Evolutionary conservation across 2,888 invertebrate genomes (phyloP), one percentile per base, ranked within the genome.

Genomic region (Drosophila anomelani): DNA sequence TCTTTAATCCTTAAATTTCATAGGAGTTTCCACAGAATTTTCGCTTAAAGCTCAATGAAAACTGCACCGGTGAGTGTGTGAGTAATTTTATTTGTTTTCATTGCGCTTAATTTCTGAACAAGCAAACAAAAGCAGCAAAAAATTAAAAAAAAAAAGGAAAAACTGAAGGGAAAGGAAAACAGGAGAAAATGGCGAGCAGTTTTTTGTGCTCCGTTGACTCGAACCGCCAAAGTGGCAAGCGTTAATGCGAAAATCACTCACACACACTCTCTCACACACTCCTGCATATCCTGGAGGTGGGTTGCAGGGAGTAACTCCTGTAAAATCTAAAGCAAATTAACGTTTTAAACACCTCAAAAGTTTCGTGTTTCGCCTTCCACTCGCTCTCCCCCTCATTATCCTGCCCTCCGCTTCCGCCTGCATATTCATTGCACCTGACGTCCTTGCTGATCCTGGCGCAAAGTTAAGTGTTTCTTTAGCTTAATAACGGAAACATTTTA

Each of bases 391-490:
- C 13, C 2, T 9, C 43, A 59, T 29, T 43, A 8, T 34, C 39
- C 17, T 1, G 1, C 9, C 12, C 46, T 12, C n/a, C 36, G 7
- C 34, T 26, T 26, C 46, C 36, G 17, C 36, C 60, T 36, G 44
- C 59, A 57, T 56, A 74, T 67, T 53, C 49, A 63, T 54, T 64
- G 82, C 74, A 80, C 73, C 80, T 78, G 80, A 75, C 70, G 63
- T 51, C 57, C 53, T 51, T 26, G 15, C 44, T 74, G 80, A 79
- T 80, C 80, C 80, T 68, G 79, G 81, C 58, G 74, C 66, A 75
- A 84, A 82, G 89, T 87, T 87, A 88, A 89, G 89, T 89, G 89
- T 89, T 88, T 88, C 83, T 88, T 86, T 80, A 81, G 88, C 83
- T 88, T 88, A 85, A 85, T 83, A 88, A 77, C 83, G 86, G 86